A percentile compares a stretch with the other conserved stretches of the same genome.
Evolutionary conservation across 2,888 invertebrate genomes (phyloP).

Genomic region (Limnephilus lunatus): DNA sequence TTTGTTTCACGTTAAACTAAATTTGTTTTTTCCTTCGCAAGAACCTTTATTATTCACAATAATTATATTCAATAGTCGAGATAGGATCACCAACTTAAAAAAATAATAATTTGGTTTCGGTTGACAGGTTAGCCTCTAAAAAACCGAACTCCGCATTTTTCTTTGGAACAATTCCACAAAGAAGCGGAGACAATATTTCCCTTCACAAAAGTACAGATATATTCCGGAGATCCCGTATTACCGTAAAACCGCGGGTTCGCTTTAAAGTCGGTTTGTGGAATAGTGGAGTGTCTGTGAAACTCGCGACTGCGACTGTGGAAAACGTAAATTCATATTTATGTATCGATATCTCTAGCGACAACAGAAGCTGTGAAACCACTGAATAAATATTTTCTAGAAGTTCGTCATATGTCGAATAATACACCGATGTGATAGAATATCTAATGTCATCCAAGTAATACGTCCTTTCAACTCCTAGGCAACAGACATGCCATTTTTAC

Average conservation of each 20-base stretch:
- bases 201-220: not conserved
- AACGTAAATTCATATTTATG: not conserved
- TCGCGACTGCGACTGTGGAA: not conserved
- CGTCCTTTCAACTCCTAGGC: no score
- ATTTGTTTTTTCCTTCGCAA: no score
- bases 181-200: slow-evolving; percentile 34
- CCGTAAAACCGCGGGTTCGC: not conserved
- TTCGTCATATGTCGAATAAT: no score
- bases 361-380: not conserved
- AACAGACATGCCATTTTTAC: no score
- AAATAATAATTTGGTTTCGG: not conserved
- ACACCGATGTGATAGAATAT: no score
- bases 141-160: not conserved
- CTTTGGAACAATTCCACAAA: slow-evolving; percentile 25
- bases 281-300: not conserved
- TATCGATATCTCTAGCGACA: not conserved
- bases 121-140: not conserved
- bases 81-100: not conserved
- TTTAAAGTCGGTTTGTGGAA: not conserved
- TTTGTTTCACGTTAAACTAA: no score
- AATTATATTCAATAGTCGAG: no score
- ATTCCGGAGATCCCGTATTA: not conserved
- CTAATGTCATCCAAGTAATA: no score
- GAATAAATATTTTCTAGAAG: not conserved
- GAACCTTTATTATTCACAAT: no score